Evolutionary conservation across 2,888 invertebrate genomes (phyloP), one percentile per base, ranked within the genome.

Genomic region (Brachyptera risi): DNA sequence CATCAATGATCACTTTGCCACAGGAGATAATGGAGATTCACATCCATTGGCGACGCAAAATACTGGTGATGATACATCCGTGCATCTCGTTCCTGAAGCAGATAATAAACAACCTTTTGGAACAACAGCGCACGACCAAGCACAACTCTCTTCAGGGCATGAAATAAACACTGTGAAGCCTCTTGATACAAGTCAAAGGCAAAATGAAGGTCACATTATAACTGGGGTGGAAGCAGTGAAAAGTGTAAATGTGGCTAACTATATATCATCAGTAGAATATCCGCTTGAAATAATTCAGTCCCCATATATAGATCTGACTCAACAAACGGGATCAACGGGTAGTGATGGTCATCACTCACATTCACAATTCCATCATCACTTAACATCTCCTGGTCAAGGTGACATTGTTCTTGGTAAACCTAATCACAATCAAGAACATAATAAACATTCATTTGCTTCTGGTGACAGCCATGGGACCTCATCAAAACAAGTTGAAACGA

Each of bases 261-360:
- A 81, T 68, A 77, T 87, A 1, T 84, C 87, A 42, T 85, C 87
- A 1, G 78, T 88, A 42, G 86, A 88, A 67, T 86, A 88, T 72
- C 87, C 89, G 9, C 80, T 86, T 42, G 85, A 86, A 66, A 80
- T 84, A 58, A 81, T 88, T 61, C 84, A 88, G 68, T 83, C 90
- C 15, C 85, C 87, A 17, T 69, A 85, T n/a, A 78, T 85, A 59
- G 87, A 87, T 68, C 74, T 86, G 42, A 58, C 50, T 21, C 74
- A 76, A 67, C 68, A 75, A 49, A 71, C 74, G 3, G 24, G 24
- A 7, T 23, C 19, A 3, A 19, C 7, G 7, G 21, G 50, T 5
- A n/a, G n/a, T n/a, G n/a, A n/a, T n/a, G n/a, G n/a, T n/a, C n/a
- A n/a, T n/a, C n/a, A n/a, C n/a, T n/a, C n/a, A n/a, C n/a, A n/a